Conservation (phyloP, 2,113 vertebrate species). For the Epinephelus lanceolatus region DNA sequence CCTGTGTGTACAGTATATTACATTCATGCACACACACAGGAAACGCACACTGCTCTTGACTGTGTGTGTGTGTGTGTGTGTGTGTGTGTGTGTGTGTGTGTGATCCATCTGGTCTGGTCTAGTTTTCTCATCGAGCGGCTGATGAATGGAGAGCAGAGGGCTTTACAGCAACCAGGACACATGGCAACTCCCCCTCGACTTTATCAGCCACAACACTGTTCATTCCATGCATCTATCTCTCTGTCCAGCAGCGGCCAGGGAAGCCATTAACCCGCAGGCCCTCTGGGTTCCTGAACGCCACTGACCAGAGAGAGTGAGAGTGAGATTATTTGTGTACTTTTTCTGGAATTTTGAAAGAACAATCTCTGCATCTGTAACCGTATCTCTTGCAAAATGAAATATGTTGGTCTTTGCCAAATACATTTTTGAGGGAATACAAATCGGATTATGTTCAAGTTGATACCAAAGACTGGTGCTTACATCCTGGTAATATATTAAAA, state of each 20-base stretch:
- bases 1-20: neutral
- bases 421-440: neutral
- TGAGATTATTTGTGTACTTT: neutral
- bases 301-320: slow-evolving; percentile 26
- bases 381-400: neutral
- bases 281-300: slow-evolving; percentile 29
- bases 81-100: neutral
- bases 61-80: too few species aligned
- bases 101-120: slow-evolving; percentile 35
- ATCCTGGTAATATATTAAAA: neutral
- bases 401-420: neutral
- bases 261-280: slow-evolving; percentile 58
- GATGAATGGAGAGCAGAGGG: slow-evolving; percentile 62
- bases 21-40: neutral
- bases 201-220: slow-evolving; percentile 53
- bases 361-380: neutral
- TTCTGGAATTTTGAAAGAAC: neutral
- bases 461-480: neutral
- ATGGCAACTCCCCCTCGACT: slow-evolving; percentile 47
- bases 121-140: slow-evolving; percentile 24
- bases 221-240: slow-evolving; percentile 41
- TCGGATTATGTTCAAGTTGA: neutral
- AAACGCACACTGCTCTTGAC: slow-evolving; percentile 12
- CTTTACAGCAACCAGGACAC: slow-evolving; percentile 49
- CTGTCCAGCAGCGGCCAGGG: slow-evolving; percentile 45